phyloP scores from a whole-genome alignment of 2,113 vertebrate genomes.

The Dascyllus trimaculatus region DNA sequence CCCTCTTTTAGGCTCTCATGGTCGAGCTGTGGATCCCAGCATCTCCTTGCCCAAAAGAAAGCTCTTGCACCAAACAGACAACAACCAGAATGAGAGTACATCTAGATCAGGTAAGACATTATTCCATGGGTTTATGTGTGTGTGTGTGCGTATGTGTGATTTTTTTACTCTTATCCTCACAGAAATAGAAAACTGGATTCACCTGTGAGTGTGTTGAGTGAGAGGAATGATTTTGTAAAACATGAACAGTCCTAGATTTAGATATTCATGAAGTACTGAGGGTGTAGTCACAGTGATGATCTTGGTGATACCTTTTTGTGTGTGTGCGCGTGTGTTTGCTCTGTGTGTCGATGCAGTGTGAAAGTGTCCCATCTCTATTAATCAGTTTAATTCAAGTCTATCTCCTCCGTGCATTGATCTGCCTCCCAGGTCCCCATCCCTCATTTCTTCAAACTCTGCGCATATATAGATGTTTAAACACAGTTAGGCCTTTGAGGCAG shows the following conservation, averaged over 20 bases:
- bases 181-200: not conserved
- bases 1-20: slow-evolving; percentile 36
- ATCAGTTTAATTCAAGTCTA: slow-evolving; percentile 5
- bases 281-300: not conserved
- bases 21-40: slow-evolving; percentile 30
- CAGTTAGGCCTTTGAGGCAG: slow-evolving; percentile 68
- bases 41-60: slow-evolving; percentile 68
- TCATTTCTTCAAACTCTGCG: slow-evolving; percentile 43
- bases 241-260: not conserved
- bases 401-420: slow-evolving; percentile 6
- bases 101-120: slow-evolving; percentile 72
- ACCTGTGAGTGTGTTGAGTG: no score
- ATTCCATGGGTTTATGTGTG: not conserved
- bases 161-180: not conserved
- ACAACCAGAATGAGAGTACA: slow-evolving; percentile 64
- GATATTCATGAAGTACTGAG: not conserved
- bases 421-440: slow-evolving; percentile 24
- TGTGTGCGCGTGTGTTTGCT: slow-evolving; percentile 16
- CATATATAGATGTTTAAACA: slow-evolving; percentile 56
- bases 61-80: slow-evolving; percentile 57
- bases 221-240: no score
- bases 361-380: slow-evolving; percentile 1
- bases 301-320: not conserved
- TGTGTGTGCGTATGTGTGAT: not conserved
- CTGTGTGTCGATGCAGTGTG: not conserved